phyloP scores from a whole-genome alignment of 1,140 invertebrate species.

The Bathynomus jamesi region DNA sequence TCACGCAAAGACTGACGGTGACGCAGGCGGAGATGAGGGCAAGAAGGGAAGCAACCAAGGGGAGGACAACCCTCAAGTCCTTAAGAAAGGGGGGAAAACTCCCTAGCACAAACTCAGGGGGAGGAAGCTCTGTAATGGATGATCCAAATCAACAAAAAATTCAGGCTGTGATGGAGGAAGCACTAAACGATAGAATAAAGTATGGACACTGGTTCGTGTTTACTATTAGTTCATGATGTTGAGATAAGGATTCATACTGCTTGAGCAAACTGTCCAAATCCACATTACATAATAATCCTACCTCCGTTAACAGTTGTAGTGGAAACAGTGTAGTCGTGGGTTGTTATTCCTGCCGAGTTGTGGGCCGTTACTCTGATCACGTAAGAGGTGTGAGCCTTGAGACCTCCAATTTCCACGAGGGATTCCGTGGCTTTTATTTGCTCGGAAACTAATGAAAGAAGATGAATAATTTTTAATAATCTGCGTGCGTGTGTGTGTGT shows the following conservation, averaged over 20 bases:
- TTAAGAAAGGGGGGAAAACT: not conserved
- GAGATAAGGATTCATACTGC: no score
- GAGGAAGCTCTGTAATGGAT: not conserved
- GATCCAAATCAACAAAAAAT: no score
- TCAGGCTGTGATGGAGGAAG: no score
- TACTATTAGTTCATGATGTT: no score
- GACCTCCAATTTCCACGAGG: slow-evolving; percentile 39
- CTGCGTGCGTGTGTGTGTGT: no score
- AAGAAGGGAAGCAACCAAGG: not conserved
- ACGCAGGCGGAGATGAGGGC: not conserved
- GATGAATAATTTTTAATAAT: no score
- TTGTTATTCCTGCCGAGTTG: slow-evolving; percentile 45
- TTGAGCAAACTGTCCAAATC: no score
- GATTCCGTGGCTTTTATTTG: not conserved
- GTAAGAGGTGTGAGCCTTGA: slow-evolving; percentile 44
- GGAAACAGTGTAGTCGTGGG: slow-evolving; percentile 3
- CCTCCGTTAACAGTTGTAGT: not conserved
- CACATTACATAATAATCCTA: no score
- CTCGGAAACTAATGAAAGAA: not conserved
- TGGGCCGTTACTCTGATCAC: slow-evolving; percentile 44
- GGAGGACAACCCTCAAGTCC: not conserved
- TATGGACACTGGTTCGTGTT: no score
- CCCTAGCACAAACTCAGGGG: not conserved
- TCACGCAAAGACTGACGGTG: not conserved
- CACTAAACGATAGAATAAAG: no score